A percentile compares a stretch with the other conserved stretches of the same genome.
These are phyloP conservation scores for Alosa sapidissima DNA, from an alignment of 2,797 vertebrate species.

Conservation along the genomic window DNA sequence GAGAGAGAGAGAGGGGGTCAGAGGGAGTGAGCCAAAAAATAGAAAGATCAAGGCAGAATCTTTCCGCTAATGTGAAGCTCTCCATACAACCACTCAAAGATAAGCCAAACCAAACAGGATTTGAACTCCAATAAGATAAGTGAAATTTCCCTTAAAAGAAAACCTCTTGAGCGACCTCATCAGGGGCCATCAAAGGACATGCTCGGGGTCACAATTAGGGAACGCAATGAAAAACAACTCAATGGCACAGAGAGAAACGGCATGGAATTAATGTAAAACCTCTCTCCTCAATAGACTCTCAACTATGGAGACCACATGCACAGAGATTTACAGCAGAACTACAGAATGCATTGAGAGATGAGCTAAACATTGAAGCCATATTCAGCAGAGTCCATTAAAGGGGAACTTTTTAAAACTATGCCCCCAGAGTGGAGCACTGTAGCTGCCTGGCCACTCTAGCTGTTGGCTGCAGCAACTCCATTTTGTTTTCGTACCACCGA, in stretches of 20 bases:
- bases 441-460: no score
- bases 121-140: neutral
- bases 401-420: no score
- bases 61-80: neutral
- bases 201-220: neutral
- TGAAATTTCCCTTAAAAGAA: neutral
- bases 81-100: conserved; percentile 14
- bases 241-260: neutral
- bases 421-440: no score
- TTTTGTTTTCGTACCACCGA: no score
- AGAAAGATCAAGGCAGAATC: neutral
- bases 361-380: neutral
- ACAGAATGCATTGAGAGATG: neutral
- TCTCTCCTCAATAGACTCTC: neutral
- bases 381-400: no score
- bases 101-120: conserved; percentile 14
- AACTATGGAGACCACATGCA: neutral
- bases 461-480: no score
- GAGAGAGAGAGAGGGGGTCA: neutral
- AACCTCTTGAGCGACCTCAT: neutral
- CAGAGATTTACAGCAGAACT: neutral
- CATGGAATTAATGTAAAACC: neutral
- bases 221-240: neutral
- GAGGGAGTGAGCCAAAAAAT: neutral
- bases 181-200: neutral